Evolutionary conservation across 2,113 vertebrate species (phyloP), one percentile per base, ranked within the genome.

Genomic region (Trichomycterus rosablanca): DNA sequence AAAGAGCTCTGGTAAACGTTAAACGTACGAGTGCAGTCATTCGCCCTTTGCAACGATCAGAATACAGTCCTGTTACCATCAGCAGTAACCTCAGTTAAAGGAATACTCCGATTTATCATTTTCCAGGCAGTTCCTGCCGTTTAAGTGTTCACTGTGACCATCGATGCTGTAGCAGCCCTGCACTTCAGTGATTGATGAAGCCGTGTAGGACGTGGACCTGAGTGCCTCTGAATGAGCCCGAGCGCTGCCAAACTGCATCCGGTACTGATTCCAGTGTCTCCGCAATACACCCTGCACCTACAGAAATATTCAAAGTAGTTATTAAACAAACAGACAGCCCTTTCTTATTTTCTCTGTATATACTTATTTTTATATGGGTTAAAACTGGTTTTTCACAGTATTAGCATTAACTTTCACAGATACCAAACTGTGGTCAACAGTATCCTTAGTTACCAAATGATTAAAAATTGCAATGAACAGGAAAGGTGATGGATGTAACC

Each of bases 241-340:
- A 63, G 91, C 86, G 79, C 85, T 93, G 68, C 94, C 92, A 46
- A 97, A 95, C 70, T 98, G 96, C 57, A 97, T 91, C 26, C 86
- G 81, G 66, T 95, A 95, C 80, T 97, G 95, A 68, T 95, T 95
- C 93, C 93, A 98, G 74, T 98, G 89, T 46, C 96, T 83, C 71
- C 90, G 82, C 73, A 98, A 64, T 62, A 98, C 89, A 0, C 90
- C 90, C 74, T 98, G 96, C 43, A 98, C 96, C 96, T 98, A 14
- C 54, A 0, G 45, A 45, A 0, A 75, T 12, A 35, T 16, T 35
- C 12, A 30, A 16, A 35, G 20, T 35, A 8, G 19, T 2, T 2
- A 3, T 14, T 8, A n/a, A 15, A 3, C 34, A 11, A 11, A 11
- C 34, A 35, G 34, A 4, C n/a, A n/a, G n/a, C n/a, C n/a, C n/a